Base-by-base conservation (phyloP, 2,113 vertebrate genomes). In the Macroglossus sobrinus region DNA sequence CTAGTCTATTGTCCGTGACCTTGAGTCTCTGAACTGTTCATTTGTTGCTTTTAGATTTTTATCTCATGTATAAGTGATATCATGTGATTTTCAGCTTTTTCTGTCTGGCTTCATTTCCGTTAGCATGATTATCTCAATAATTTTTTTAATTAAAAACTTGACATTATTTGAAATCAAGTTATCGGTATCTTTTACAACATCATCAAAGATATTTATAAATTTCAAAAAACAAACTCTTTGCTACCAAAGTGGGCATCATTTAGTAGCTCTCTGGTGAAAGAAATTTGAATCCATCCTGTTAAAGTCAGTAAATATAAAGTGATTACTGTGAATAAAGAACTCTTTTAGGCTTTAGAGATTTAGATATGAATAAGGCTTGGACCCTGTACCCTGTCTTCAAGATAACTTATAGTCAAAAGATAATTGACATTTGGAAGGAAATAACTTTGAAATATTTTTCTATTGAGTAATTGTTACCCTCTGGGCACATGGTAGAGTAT, bases 81-180 rank as follows among this genome's bases (percentile, higher is more conserved):
- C 47, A 50, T 50, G 15, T 50, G 50, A 50, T 50, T 50, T 50
- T 50, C 50, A 50, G 15, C 50, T 50, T 50, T 50, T 50, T 15
- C 47, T 16, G 4, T 16, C 50, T 16, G 15, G 15, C 50, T 16
- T 16, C n/a, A 16, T 50, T 50, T 50, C 15, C 14, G 15, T 50
- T 15, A 50, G 50, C 50, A 50, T 50, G 50, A 50, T 50, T 50
- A 50, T 50, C 40, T 96, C 95, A 71, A 71, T 63, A 71, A 66
- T 64, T 45, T 91, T 89, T 84, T 68, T 45, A 84, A 68, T n/a
- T 43, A n/a, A 45, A 59, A n/a, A 74, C 33, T 74, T 89, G 59
- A 47, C 45, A 53, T 88, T 79, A 82, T 74, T 96, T 96, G 33
- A 88, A 95, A 93, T 91, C 38, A 91, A 38, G 4, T 79, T 87